Percentiles rank a stretch among this genome's conserved stretches.
These are phyloP conservation scores for Lethocerus indicus DNA, from an alignment of 1,140 invertebrate species.

Conservation along the genomic window DNA sequence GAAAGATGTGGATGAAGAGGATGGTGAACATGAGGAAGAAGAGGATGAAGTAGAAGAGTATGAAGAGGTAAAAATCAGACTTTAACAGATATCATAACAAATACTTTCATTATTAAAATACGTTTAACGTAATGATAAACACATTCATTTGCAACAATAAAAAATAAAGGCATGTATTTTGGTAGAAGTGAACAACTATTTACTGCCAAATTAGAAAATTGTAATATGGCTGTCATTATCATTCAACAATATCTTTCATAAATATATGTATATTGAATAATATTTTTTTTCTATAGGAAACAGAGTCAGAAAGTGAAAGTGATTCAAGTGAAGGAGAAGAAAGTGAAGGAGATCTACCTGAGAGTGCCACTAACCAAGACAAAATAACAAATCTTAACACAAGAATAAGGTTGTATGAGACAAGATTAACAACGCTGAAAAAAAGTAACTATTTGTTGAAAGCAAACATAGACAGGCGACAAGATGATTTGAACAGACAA, in stretches of 20 bases:
- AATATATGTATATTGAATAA: neutral
- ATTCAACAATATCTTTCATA: neutral
- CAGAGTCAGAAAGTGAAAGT: conserved; percentile 32
- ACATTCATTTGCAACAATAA: neutral
- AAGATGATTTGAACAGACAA: conserved; percentile 67
- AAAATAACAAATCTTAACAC: conserved; percentile 42
- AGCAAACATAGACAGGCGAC: conserved; percentile 65
- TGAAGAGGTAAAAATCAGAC: conserved; percentile 30
- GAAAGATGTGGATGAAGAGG: conserved; percentile 58
- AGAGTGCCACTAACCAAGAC: conserved; percentile 41
- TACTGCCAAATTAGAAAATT: neutral
- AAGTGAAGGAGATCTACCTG: conserved; percentile 39
- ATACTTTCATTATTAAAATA: neutral
- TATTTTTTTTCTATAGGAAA: conserved; percentile 22
- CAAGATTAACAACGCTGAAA: conserved; percentile 54
- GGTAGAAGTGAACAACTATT: neutral
- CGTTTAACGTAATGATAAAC: conserved; percentile 1
- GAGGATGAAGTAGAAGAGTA: conserved; percentile 43
- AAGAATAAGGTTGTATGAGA: conserved; percentile 39
- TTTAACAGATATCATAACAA: neutral
- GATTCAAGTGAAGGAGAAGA: conserved; percentile 21
- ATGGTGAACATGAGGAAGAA: conserved; percentile 32
- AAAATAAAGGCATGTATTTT: neutral
- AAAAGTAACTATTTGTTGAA: conserved; percentile 73
- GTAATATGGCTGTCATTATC: neutral